A percentile compares a stretch with the other conserved stretches of the same genome.
Conservation (phyloP, 1,140 invertebrate genomes). For the Galleria mellonella region DNA sequence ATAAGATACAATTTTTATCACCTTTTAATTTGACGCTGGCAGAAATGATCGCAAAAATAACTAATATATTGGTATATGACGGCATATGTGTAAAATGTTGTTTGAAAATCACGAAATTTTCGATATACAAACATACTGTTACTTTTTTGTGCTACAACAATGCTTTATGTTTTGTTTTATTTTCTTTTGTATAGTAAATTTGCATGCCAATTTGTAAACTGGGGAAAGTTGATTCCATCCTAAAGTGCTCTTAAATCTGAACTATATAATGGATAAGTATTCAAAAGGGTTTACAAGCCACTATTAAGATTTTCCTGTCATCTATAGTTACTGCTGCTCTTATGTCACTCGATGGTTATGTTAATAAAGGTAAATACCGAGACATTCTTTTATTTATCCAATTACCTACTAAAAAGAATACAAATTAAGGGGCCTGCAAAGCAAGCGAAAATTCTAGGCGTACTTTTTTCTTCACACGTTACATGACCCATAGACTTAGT, state of each 20-base stretch:
- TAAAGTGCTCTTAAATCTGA: constrained; percentile 69
- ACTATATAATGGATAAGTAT: constrained; percentile 53
- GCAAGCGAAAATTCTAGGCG: too few species aligned
- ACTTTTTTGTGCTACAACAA: constrained; percentile 39
- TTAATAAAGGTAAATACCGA: constrained; percentile 63
- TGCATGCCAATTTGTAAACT: constrained; percentile 43
- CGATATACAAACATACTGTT: constrained; percentile 2
- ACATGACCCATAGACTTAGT: too few species aligned
- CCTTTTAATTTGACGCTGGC: too few species aligned
- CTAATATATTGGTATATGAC: too few species aligned
- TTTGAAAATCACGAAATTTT: too few species aligned
- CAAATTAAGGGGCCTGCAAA: too few species aligned
- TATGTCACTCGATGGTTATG: constrained; percentile 61
- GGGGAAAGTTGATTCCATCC: constrained; percentile 67
- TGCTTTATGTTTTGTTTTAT: constrained; percentile 38
- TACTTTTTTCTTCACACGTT: too few species aligned
- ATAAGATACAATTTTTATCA: too few species aligned
- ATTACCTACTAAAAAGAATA: too few species aligned
- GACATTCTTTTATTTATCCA: neutral
- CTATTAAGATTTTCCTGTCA: constrained; percentile 14
- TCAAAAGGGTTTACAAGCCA: constrained; percentile 33
- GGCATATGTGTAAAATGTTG: too few species aligned
- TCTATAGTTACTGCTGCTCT: constrained; percentile 29
- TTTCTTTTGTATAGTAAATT: constrained; percentile 20
- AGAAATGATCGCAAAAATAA: too few species aligned